These are phyloP conservation scores for Crematogaster levior DNA, from an alignment of 2,888 invertebrate genomes.

Conservation along the genomic window DNA sequence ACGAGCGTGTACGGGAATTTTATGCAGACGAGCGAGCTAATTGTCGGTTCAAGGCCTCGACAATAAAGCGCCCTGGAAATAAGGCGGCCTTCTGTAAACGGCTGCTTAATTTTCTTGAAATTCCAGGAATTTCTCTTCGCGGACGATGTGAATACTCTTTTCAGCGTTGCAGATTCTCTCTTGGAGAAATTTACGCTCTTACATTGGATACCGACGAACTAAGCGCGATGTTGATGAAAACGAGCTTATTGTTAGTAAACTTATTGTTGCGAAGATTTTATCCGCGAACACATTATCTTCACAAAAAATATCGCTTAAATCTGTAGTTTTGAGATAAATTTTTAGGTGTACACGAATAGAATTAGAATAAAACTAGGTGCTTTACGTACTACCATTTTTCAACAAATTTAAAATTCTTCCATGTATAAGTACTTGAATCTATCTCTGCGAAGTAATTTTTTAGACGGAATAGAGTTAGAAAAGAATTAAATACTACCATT, in stretches of 20 bases:
- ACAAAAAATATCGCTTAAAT: background rate
- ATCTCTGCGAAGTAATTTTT: background rate
- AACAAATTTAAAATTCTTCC: background rate
- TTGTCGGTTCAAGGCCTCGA: background rate
- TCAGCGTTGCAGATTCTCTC: background rate
- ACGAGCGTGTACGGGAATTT: background rate
- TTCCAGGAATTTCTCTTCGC: background rate
- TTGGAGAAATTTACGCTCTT: conserved; percentile 3
- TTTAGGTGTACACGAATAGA: background rate
- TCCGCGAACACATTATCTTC: too few species aligned
- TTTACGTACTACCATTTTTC: background rate
- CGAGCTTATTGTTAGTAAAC: background rate
- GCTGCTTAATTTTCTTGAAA: background rate
- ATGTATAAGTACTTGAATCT: background rate
- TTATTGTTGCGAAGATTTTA: too few species aligned
- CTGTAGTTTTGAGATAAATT: too few species aligned
- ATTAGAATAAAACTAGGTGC: background rate
- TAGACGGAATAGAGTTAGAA: background rate
- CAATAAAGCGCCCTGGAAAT: background rate
- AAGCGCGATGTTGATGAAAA: background rate
- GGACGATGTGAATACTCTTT: background rate
- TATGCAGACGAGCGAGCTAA: conserved; percentile 9
- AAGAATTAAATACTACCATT: too few species aligned
- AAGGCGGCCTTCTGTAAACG: background rate
- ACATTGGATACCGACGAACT: background rate